These are phyloP conservation scores for Apus apus DNA, from an alignment of 2,113 vertebrate genomes.

Conservation along the genomic window DNA sequence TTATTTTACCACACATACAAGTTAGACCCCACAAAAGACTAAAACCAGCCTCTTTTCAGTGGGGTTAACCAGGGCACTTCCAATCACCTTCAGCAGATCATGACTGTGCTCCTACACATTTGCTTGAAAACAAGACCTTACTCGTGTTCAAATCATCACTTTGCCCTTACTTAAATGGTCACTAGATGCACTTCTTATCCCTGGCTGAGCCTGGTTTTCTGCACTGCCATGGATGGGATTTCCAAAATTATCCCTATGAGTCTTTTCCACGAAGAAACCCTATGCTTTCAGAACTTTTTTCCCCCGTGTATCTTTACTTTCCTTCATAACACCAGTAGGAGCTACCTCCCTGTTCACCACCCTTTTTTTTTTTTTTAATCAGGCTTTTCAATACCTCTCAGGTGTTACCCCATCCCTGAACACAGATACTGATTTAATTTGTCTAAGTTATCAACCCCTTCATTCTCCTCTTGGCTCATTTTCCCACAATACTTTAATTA, in stretches of 20 bases:
- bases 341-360: background rate
- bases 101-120: rapidly evolving
- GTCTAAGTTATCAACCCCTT: background rate
- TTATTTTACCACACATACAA: background rate
- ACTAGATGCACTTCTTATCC: background rate
- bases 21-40: background rate
- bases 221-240: background rate
- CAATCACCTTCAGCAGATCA: background rate
- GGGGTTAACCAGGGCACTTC: background rate
- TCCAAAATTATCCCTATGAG: background rate
- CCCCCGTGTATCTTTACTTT: background rate
- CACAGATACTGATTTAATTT: background rate
- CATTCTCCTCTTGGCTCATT: background rate
- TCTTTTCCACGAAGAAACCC: background rate
- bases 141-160: background rate
- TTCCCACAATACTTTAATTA: background rate
- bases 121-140: background rate
- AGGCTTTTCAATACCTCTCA: background rate
- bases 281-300: background rate
- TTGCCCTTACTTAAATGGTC: background rate
- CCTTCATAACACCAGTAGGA: background rate
- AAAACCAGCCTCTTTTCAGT: background rate
- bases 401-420: background rate
- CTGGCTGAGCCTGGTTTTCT: background rate
- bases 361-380: background rate